These are phyloP conservation scores for Athalia rosae DNA, from an alignment of 2,888 invertebrate species.

Conservation along the genomic window DNA sequence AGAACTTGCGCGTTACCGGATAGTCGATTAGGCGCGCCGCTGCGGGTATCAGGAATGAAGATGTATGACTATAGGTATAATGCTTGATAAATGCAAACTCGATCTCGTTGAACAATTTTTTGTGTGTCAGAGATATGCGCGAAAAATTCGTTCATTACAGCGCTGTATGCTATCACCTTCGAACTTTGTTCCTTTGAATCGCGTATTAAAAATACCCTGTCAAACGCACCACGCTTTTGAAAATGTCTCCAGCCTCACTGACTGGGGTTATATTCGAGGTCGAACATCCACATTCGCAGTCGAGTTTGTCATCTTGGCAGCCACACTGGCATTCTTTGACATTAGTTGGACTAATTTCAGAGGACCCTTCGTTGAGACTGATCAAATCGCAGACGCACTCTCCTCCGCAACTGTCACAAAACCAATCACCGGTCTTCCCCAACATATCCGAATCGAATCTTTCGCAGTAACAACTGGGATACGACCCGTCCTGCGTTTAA, in stretches of 20 bases:
- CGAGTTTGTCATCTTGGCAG: constrained; percentile 25
- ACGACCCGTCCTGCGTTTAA: constrained; percentile 21
- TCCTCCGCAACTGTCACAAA: constrained; percentile 50
- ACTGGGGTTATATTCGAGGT: background rate
- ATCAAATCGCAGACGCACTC: constrained; percentile 47
- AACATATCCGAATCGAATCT: constrained; percentile 47
- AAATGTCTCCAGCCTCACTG: constrained; percentile 22
- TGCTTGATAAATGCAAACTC: too few relatives aligned
- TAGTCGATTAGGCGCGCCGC: too few relatives aligned
- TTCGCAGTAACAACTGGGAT: constrained; percentile 48
- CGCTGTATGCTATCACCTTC: too few relatives aligned
- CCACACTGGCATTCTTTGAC: constrained; percentile 9
- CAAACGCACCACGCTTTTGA: constrained; percentile 27
- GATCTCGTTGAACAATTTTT: too few relatives aligned
- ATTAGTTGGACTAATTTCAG: constrained; percentile 4
- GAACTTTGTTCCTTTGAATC: too few relatives aligned
- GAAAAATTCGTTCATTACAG: too few relatives aligned
- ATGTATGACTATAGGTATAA: too few relatives aligned
- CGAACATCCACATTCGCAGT: constrained; percentile 32
- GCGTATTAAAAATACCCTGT: too few relatives aligned
- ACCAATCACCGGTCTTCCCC: constrained; percentile 49
- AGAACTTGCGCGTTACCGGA: too few relatives aligned
- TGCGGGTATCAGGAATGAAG: too few relatives aligned
- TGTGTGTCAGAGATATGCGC: too few relatives aligned
- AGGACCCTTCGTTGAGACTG: constrained; percentile 20